These are phyloP conservation scores for Bucco capensis DNA, from an alignment of 2,113 vertebrate genomes.

Conservation along the genomic window DNA sequence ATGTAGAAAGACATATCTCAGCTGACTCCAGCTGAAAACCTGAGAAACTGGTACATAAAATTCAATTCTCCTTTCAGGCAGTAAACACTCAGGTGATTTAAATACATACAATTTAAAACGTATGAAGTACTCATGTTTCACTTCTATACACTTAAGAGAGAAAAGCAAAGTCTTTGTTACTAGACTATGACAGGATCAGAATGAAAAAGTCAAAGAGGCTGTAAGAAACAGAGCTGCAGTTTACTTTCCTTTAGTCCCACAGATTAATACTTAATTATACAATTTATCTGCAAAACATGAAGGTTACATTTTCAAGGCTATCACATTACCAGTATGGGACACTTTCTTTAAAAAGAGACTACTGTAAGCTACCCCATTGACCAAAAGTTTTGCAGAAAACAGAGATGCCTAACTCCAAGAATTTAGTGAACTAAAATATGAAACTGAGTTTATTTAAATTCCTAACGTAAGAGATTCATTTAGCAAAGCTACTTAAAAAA, in stretches of 20 bases:
- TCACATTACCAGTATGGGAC: not conserved
- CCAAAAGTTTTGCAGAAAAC: not conserved
- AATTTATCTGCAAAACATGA: not conserved
- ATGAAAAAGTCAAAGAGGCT: not conserved
- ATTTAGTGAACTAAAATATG: not conserved
- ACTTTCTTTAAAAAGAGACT: not conserved
- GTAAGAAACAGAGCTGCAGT: rapidly evolving
- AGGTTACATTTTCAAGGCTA: not conserved
- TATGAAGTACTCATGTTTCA: not conserved
- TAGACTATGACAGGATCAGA: not conserved
- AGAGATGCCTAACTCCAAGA: not conserved
- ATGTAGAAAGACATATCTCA: not conserved
- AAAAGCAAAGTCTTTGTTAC: not conserved
- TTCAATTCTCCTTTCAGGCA: not conserved
- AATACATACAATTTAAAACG: not conserved
- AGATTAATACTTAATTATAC: not conserved
- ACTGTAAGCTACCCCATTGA: not conserved
- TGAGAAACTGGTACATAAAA: not conserved
- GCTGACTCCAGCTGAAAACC: not conserved
- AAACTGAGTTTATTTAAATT: not conserved
- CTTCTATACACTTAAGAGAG: not conserved
- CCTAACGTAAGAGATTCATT: not conserved
- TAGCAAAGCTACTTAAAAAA: not conserved
- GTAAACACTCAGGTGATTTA: not conserved
- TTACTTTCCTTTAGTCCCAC: not conserved